These are phyloP conservation scores for Melozone crissalis DNA, from an alignment of 2,113 vertebrate genomes.

Conservation along the genomic window DNA sequence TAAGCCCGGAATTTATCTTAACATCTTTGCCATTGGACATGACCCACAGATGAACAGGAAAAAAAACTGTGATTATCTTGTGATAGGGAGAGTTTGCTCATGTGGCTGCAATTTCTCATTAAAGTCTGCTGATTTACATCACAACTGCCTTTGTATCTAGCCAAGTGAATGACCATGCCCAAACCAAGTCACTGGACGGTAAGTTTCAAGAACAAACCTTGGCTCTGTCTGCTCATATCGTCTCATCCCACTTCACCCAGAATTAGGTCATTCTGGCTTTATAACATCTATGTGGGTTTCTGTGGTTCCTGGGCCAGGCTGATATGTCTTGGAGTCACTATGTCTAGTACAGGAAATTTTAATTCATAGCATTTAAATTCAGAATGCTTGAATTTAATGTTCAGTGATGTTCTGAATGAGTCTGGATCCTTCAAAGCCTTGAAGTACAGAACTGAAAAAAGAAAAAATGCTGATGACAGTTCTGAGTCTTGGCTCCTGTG, in stretches of 20 bases:
- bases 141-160: background rate
- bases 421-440: background rate
- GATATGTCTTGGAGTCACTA: background rate
- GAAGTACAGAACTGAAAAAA: background rate
- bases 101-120: background rate
- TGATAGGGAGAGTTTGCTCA: background rate
- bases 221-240: background rate
- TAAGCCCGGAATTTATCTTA: background rate
- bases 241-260: background rate
- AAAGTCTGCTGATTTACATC: background rate
- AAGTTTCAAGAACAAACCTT: background rate
- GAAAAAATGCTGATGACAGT: background rate
- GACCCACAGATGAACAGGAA: background rate
- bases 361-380: slow-evolving; percentile 1
- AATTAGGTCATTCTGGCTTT: slow-evolving; percentile 16
- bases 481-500: background rate
- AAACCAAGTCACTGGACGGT: slow-evolving; percentile 5
- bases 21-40: background rate
- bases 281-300: background rate
- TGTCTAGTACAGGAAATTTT: slow-evolving; percentile 6
- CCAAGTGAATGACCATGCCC: background rate
- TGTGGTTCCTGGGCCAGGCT: background rate
- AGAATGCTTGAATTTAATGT: background rate
- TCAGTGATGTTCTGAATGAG: background rate
- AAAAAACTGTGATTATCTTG: background rate